Percentiles rank a stretch among this genome's conserved stretches.
phyloP scores from a whole-genome alignment of 2,113 vertebrate species.

The Crotalus helleri region DNA sequence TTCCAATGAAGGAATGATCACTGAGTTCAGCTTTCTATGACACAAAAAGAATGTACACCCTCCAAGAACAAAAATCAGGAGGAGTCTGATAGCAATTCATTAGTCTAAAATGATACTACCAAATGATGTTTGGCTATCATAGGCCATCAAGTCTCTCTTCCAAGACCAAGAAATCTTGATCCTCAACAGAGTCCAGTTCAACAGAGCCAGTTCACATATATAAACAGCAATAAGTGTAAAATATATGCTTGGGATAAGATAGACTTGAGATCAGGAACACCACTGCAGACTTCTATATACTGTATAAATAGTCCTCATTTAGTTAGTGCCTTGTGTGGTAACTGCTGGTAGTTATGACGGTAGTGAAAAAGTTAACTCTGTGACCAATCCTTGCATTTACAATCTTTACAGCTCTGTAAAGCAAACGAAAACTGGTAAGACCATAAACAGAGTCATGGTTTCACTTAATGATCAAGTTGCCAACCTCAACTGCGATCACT shows the following conservation, averaged over 20 bases:
- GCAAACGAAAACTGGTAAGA: background rate
- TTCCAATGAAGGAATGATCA: background rate
- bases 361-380: background rate
- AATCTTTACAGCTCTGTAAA: background rate
- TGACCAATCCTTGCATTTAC: background rate
- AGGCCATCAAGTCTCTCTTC: no score
- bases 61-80: background rate
- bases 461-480: background rate
- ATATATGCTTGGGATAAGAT: no score
- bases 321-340: background rate
- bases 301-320: background rate
- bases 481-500: background rate
- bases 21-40: background rate
- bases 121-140: no score
- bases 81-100: background rate
- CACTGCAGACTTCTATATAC: background rate
- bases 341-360: background rate
- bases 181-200: no score
- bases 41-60: background rate
- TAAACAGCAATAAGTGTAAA: background rate
- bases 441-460: background rate
- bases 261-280: background rate
- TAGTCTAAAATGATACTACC: no score
- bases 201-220: background rate
- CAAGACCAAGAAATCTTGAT: no score